Percentiles rank a stretch among this genome's conserved stretches.
These are phyloP conservation scores for Taeniopygia guttata DNA, from an alignment of 2,797 vertebrate genomes.

Conservation along the genomic window DNA sequence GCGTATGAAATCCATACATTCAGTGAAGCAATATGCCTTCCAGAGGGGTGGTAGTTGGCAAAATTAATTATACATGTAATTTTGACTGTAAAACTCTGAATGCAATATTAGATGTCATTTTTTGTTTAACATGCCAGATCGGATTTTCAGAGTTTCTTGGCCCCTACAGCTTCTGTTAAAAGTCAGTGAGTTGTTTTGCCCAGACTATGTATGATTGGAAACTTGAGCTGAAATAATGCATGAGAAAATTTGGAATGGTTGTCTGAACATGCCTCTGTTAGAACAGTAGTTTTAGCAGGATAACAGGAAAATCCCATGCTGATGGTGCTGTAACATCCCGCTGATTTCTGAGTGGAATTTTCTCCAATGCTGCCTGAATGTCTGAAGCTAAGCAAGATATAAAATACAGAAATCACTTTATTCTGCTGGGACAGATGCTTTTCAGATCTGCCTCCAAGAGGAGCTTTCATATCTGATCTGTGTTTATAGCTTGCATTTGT, in stretches of 20 bases:
- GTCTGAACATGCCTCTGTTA: neutral
- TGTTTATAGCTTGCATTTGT: neutral
- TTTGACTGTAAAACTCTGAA: constrained; percentile 9
- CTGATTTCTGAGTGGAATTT: neutral
- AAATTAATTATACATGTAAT: constrained; percentile 12
- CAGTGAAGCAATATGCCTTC: neutral
- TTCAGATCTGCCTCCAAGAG: neutral
- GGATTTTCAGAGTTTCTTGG: neutral
- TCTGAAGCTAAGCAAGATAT: neutral
- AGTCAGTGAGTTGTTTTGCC: constrained; percentile 29
- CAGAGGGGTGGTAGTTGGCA: neutral
- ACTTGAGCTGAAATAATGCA: constrained; percentile 7
- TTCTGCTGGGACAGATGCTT: neutral
- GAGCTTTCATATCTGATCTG: neutral
- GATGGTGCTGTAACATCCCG: neutral
- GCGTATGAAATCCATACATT: neutral
- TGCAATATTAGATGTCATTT: neutral
- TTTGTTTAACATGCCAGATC: neutral
- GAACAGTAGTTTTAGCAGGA: constrained; percentile 13
- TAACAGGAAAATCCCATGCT: neutral
- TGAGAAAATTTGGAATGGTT: constrained; percentile 43
- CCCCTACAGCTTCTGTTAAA: constrained; percentile 3
- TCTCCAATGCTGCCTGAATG: neutral
- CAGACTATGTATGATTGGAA: neutral
- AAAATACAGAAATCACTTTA: neutral